Conservation (phyloP, 2,888 invertebrate genomes). For the Drosophila rubida region DNA sequence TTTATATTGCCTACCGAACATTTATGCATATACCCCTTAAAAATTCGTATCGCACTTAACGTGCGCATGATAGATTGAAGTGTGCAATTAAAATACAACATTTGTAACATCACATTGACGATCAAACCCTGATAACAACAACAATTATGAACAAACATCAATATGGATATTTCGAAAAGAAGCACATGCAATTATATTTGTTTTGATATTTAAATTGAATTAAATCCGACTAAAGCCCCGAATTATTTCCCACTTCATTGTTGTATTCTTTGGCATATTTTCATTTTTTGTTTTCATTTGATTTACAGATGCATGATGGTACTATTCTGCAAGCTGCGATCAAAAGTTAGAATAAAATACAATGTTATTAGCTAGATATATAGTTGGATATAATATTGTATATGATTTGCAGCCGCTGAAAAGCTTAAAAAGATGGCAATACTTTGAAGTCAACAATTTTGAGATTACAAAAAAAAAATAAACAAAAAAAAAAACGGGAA, state of each 20-base stretch:
- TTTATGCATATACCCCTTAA: background rate
- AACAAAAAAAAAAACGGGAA: background rate
- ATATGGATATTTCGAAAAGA: conserved; percentile 26
- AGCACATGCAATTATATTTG: conserved; percentile 49
- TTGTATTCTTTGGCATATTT: conserved; percentile 7
- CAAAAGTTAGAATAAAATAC: conserved; percentile 55
- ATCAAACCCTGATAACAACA: conserved; percentile 38
- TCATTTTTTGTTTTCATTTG: conserved; percentile 27
- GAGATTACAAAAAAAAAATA: conserved; percentile 9
- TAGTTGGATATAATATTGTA: conserved; percentile 2
- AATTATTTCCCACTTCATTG: conserved; percentile 5
- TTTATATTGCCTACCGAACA: background rate
- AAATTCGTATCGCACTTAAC: conserved; percentile 1
- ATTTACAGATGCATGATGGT: conserved; percentile 85
- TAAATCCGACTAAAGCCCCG: conserved; percentile 20
- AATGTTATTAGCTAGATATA: conserved; percentile 55
- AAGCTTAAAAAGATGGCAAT: conserved; percentile 74
- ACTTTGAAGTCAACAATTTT: conserved; percentile 65
- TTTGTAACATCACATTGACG: conserved; percentile 42
- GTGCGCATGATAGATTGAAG: background rate
- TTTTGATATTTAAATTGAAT: conserved; percentile 14
- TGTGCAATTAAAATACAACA: conserved; percentile 22
- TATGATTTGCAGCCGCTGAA: conserved; percentile 40
- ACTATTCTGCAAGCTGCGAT: conserved; percentile 85
- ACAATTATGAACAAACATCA: conserved; percentile 46